phyloP scores from a whole-genome alignment of 2,113 vertebrate species.

The Vidua chalybeata region DNA sequence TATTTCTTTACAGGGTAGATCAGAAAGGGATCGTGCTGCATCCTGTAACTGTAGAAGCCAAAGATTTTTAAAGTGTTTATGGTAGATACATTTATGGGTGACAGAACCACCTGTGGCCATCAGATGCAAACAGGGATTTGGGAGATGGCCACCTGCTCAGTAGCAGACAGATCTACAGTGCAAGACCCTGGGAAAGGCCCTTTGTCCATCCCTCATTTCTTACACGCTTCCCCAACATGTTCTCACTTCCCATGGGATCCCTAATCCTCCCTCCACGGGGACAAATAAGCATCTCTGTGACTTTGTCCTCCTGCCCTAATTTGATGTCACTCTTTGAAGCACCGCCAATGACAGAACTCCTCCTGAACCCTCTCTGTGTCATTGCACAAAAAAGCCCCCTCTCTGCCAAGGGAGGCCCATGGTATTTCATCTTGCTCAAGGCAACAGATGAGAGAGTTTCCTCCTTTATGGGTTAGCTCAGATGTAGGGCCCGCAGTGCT shows the following conservation, averaged over 20 bases:
- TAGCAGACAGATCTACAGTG: neutral
- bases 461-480: constrained; percentile 18
- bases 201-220: neutral
- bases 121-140: neutral
- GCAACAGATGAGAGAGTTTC: constrained; percentile 30
- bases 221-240: accelerated
- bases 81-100: neutral
- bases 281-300: neutral
- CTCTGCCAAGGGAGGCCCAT: neutral
- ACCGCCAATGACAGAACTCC: neutral
- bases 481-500: constrained; percentile 8
- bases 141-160: neutral
- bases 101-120: neutral
- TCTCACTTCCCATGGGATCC: neutral
- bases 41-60: neutral
- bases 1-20: neutral
- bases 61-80: neutral
- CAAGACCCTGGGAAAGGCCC: neutral
- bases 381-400: neutral
- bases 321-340: neutral
- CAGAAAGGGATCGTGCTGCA: neutral
- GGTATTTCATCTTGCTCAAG: neutral
- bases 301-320: neutral
- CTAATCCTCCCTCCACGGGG: neutral
- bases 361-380: neutral